phyloP scores from a whole-genome alignment of 2,797 vertebrate species.

The Mormyrus hasselquistii region DNA sequence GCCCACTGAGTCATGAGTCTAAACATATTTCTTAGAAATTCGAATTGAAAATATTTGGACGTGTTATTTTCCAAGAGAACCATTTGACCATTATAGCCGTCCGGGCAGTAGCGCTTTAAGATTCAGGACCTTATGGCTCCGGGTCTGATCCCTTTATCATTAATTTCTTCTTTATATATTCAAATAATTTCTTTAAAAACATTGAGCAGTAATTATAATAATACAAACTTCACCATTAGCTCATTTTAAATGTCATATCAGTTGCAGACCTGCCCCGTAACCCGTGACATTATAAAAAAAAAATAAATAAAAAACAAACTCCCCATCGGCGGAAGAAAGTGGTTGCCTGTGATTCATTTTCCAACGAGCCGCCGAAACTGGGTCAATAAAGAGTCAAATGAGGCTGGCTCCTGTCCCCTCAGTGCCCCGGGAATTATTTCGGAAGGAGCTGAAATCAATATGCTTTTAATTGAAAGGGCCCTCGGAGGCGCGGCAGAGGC shows the following conservation, averaged over 20 bases:
- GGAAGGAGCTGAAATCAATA: conserved; percentile 57
- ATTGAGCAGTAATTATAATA: background rate
- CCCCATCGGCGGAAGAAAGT: background rate
- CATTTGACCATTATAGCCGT: background rate
- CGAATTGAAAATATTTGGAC: background rate
- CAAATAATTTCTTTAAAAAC: background rate
- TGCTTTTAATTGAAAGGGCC: conserved; percentile 55
- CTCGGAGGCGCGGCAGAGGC: conserved; percentile 53
- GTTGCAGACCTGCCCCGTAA: background rate
- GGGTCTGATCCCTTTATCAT: background rate
- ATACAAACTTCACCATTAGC: background rate
- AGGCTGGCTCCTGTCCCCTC: conserved; percentile 63
- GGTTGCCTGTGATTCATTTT: conserved; percentile 40
- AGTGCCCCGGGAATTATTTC: conserved; percentile 65
- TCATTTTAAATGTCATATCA: background rate
- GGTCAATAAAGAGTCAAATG: conserved; percentile 70
- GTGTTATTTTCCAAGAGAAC: background rate
- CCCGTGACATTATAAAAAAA: background rate
- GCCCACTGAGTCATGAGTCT: background rate
- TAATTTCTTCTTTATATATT: background rate
- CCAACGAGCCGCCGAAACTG: conserved; percentile 56
- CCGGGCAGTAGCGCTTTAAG: background rate
- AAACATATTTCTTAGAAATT: background rate
- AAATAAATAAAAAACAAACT: background rate
- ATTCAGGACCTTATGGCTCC: background rate